Evolutionary conservation across 2,888 invertebrate genomes (phyloP).

Genomic region (Metacarcinus magister): DNA sequence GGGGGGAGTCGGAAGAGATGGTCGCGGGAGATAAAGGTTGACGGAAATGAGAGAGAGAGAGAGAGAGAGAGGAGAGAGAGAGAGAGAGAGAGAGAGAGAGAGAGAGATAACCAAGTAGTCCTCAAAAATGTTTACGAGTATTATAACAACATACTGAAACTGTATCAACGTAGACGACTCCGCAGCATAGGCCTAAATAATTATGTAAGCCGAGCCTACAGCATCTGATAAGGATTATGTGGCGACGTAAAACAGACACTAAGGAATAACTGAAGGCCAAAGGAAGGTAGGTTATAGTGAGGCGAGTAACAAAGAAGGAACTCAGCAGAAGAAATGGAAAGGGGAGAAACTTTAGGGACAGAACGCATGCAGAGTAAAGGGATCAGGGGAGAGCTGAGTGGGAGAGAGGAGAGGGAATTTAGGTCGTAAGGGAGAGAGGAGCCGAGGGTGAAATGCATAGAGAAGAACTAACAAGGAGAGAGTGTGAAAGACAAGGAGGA

Average conservation of each 20-base stretch:
- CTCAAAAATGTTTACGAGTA: no score
- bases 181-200: no score
- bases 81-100: not conserved
- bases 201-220: no score
- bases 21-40: not conserved
- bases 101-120: not conserved
- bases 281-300: no score
- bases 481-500: not conserved
- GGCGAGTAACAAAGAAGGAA: not conserved
- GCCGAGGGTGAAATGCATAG: not conserved
- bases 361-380: not conserved
- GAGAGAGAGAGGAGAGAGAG: not conserved
- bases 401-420: not conserved
- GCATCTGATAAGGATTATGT: no score
- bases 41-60: not conserved
- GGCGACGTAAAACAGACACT: no score
- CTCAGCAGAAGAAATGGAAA: not conserved
- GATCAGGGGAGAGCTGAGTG: not conserved
- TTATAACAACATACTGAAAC: no score
- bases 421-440: not conserved
- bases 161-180: no score
- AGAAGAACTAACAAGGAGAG: not conserved
- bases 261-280: no score
- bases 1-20: slow-evolving; percentile 6
- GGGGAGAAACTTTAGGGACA: not conserved